phyloP scores from a whole-genome alignment of 2,797 vertebrate genomes.

The Thamnophis elegans region DNA sequence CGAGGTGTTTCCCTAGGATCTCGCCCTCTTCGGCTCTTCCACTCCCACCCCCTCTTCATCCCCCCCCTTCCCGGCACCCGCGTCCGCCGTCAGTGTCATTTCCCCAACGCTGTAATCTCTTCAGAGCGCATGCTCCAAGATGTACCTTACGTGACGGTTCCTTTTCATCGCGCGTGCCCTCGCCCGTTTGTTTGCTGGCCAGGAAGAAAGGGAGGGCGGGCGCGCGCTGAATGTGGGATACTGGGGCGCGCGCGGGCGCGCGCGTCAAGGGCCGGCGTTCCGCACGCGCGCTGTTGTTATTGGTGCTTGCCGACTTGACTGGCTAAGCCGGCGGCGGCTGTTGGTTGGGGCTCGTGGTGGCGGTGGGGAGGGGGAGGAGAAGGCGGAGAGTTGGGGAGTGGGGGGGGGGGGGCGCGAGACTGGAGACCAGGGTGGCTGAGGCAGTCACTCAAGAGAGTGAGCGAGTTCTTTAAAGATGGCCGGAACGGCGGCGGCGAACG shows the following conservation, averaged over 20 bases:
- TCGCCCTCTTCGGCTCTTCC: not conserved
- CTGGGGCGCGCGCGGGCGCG: slow-evolving; percentile 41
- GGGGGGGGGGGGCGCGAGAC: not conserved
- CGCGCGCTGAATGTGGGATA: not conserved
- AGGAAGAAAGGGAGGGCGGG: not conserved
- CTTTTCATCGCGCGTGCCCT: not conserved
- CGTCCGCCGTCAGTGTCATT: not conserved
- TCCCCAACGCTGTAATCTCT: not conserved
- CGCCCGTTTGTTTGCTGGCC: slow-evolving; percentile 12
- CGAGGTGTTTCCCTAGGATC: not conserved
- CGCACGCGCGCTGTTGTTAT: slow-evolving; percentile 61
- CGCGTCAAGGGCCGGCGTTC: not conserved
- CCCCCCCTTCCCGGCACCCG: accelerated
- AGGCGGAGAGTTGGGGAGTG: slow-evolving; percentile 4
- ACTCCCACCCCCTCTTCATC: no score
- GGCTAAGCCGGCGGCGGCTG: slow-evolving; percentile 41
- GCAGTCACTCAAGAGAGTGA: slow-evolving; percentile 23
- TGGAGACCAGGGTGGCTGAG: slow-evolving; percentile 42
- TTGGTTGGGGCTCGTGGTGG: slow-evolving; percentile 39
- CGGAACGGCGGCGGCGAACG: slow-evolving; percentile 70
- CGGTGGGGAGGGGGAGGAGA: slow-evolving; percentile 38
- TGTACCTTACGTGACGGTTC: slow-evolving; percentile 32
- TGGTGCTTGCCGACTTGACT: slow-evolving; percentile 45
- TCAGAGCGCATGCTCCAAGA: slow-evolving; percentile 19
- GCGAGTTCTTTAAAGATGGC: slow-evolving; percentile 80